Conservation (phyloP, 2,888 invertebrate genomes). For the Pimpla rufipes region DNA sequence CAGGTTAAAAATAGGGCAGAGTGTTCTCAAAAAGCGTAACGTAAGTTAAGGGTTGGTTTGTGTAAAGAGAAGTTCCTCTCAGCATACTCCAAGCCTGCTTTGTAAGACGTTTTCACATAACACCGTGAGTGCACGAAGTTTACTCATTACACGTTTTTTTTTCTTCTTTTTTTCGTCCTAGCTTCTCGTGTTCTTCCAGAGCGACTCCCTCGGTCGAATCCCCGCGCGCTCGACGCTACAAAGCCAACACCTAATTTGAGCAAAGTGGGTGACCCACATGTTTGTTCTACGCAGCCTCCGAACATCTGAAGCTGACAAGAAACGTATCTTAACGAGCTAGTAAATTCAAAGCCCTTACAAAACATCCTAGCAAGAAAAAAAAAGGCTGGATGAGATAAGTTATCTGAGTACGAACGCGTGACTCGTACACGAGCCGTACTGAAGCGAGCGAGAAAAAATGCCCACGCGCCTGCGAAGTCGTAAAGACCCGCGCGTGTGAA, state of each 20-base stretch:
- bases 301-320: not conserved
- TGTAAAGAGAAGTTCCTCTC: no score
- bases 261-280: slow-evolving; percentile 1
- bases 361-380: not conserved
- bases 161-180: not conserved
- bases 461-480: slow-evolving; percentile 17
- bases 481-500: slow-evolving; percentile 1
- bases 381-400: slow-evolving; percentile 6
- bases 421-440: not conserved
- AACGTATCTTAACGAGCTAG: not conserved
- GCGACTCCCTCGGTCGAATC: no score
- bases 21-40: no score
- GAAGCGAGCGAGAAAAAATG: not conserved
- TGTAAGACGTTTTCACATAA: no score
- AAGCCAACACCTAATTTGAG: not conserved
- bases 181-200: no score
- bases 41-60: no score
- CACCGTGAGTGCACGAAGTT: no score
- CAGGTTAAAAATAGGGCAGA: no score
- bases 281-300: not conserved
- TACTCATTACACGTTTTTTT: no score
- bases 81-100: no score
- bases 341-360: not conserved
- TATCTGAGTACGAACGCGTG: slow-evolving; percentile 4
- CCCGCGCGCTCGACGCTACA: not conserved